A percentile compares a stretch with the other conserved stretches of the same genome.
Conservation (phyloP, 1,140 invertebrate species). For the Drosophila nikananu region DNA sequence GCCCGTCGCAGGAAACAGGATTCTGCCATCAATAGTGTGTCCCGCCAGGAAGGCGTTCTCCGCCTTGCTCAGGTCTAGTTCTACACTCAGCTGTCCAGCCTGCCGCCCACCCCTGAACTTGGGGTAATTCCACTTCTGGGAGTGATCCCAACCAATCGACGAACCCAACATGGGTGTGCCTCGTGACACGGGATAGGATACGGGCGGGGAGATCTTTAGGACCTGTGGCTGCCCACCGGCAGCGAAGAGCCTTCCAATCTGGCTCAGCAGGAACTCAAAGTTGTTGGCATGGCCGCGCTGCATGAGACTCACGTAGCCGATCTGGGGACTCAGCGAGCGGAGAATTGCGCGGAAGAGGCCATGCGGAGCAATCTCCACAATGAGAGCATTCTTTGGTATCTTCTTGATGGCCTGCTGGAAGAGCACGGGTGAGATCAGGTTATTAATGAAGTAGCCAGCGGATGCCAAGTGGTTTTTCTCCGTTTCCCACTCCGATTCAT, state of each 20-base stretch:
- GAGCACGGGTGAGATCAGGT: constrained; percentile 94
- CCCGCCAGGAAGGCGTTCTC: constrained; percentile 92
- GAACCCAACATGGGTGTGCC: constrained; percentile 95
- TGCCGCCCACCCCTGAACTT: constrained; percentile 87
- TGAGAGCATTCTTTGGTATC: constrained; percentile 94
- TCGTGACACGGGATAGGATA: constrained; percentile 93
- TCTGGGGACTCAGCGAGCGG: constrained; percentile 89
- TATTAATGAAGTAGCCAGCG: constrained; percentile 98
- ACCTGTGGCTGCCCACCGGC: constrained; percentile 92
- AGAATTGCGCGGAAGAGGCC: constrained; percentile 95
- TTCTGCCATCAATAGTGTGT: constrained; percentile 96
- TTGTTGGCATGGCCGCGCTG: constrained; percentile 90
- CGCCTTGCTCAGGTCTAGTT: constrained; percentile 91
- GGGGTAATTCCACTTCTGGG: constrained; percentile 91
- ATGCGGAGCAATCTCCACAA: constrained; percentile 97
- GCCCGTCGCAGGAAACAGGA: constrained; percentile 98
- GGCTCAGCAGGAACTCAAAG: constrained; percentile 89
- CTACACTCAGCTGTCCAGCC: constrained; percentile 90
- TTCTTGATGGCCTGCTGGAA: constrained; percentile 93
- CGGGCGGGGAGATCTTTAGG: constrained; percentile 89
- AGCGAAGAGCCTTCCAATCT: constrained; percentile 92
- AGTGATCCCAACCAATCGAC: constrained; percentile 96
- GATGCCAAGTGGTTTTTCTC: constrained; percentile 92
- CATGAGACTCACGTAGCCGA: constrained; percentile 91
- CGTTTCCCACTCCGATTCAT: constrained; percentile 91